Conservation (phyloP, 2,888 invertebrate genomes). For the Helleia helle region DNA sequence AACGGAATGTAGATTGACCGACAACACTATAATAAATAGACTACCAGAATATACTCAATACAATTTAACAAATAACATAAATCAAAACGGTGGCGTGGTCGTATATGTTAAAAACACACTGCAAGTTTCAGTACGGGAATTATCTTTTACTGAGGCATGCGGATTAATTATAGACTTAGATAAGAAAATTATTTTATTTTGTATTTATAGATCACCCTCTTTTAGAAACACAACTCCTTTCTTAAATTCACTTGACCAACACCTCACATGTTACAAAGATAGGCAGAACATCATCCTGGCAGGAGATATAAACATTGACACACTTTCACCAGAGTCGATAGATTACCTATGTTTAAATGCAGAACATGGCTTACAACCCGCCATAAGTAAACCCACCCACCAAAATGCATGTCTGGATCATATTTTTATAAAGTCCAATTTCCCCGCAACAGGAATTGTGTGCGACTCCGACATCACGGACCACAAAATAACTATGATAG, state of each 20-base stretch:
- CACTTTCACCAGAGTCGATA: background rate
- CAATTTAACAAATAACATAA: background rate
- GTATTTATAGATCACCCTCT: constrained; percentile 1
- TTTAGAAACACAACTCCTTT: background rate
- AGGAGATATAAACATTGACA: constrained; percentile 2
- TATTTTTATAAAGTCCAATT: background rate
- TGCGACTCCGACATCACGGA: background rate
- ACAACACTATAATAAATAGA: too few relatives aligned
- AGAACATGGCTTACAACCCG: background rate
- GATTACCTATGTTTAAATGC: constrained; percentile 5
- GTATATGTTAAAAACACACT: constrained; percentile 11
- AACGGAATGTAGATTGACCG: constrained; percentile 10
- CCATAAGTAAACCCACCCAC: constrained; percentile 6
- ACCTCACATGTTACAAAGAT: background rate
- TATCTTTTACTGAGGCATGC: background rate
- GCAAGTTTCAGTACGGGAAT: background rate
- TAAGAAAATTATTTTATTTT: constrained; percentile 2
- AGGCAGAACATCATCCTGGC: background rate
- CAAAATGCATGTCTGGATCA: background rate
- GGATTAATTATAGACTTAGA: background rate
- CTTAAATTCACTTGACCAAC: background rate
- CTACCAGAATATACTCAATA: background rate
- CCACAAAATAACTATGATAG: background rate
- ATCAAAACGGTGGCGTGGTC: constrained; percentile 13
- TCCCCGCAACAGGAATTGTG: background rate